phyloP scores from a whole-genome alignment of 53 echinoderm and acorn worm genomes.

The Pentamera pediparva region DNA sequence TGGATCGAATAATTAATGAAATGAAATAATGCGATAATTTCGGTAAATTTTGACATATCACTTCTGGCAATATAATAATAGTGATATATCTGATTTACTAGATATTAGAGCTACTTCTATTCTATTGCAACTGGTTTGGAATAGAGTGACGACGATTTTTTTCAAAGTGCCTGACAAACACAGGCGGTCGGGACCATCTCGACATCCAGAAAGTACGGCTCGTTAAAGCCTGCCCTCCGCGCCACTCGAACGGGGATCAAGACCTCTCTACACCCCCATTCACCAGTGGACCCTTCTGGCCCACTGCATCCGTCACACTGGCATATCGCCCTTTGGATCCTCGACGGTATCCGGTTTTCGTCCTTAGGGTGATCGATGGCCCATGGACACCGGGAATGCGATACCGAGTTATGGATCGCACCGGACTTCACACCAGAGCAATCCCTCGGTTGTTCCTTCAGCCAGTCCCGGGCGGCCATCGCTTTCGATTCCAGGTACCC shows the following conservation, averaged over 20 bases:
- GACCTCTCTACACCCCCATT: slow-evolving; percentile 6
- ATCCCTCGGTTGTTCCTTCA: background rate
- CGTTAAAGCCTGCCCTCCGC: background rate
- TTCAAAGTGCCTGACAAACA: too few species aligned
- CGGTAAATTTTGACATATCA: too few species aligned
- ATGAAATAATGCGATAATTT: too few species aligned
- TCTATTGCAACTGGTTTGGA: too few species aligned
- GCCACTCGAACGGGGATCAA: background rate
- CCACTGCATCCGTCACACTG: background rate
- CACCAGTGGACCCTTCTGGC: background rate
- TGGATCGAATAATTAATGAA: too few species aligned
- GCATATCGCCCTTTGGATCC: background rate
- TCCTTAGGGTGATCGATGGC: background rate
- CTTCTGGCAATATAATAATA: too few species aligned
- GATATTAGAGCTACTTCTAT: too few species aligned
- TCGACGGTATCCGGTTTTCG: background rate
- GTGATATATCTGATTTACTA: too few species aligned
- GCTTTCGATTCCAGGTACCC: background rate
- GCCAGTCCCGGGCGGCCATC: background rate
- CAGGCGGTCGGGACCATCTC: slow-evolving; percentile 15
- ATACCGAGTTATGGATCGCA: background rate
- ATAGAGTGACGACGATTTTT: too few species aligned
- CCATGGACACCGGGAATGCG: slow-evolving; percentile 19
- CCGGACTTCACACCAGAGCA: background rate
- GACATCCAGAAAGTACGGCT: background rate